A percentile compares a stretch with the other conserved stretches of the same genome.
Evolutionary conservation across 2,113 vertebrate species (phyloP).

Genomic region (Catharus fuscescens): DNA sequence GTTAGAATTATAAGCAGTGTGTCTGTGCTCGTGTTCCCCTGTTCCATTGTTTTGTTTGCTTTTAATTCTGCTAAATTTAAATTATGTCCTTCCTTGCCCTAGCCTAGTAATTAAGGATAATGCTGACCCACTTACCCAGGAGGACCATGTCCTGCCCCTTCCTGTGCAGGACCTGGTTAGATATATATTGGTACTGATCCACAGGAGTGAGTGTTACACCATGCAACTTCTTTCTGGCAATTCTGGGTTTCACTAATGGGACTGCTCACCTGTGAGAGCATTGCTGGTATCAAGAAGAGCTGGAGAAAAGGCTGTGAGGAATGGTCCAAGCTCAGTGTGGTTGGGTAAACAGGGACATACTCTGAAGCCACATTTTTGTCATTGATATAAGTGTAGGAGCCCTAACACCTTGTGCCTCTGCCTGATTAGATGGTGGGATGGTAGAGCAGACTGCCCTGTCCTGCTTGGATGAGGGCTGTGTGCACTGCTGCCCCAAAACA

Average conservation of each 20-base stretch:
- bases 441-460: not conserved
- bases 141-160: not conserved
- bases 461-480: not conserved
- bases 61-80: not conserved
- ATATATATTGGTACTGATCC: not conserved
- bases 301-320: not conserved
- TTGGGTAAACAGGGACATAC: not conserved
- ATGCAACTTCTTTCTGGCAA: not conserved
- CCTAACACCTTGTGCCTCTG: not conserved
- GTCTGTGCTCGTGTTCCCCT: not conserved
- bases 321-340: not conserved
- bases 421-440: not conserved
- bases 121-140: not conserved
- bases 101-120: not conserved
- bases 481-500: not conserved
- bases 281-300: not conserved
- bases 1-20: not conserved
- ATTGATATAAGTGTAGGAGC: not conserved
- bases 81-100: not conserved
- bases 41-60: not conserved
- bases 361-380: rapidly evolving
- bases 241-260: not conserved
- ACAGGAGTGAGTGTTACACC: not conserved
- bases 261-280: not conserved
- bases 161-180: not conserved